Percentiles rank a stretch among this genome's conserved stretches.
These are phyloP conservation scores for Phylloscopus collybita DNA, from an alignment of 2,797 vertebrate genomes.

Conservation along the genomic window DNA sequence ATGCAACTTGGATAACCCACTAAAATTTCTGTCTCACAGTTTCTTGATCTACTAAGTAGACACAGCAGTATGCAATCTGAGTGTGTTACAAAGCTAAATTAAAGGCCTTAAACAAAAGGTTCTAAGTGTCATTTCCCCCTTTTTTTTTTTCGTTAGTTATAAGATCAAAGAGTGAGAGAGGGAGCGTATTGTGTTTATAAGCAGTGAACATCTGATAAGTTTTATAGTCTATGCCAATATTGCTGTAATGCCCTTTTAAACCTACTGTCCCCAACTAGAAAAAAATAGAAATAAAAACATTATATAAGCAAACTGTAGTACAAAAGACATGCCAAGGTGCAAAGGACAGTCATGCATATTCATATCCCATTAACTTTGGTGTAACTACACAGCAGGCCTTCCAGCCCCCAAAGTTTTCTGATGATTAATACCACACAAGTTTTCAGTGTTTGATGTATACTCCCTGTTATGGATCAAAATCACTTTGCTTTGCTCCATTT, in stretches of 20 bases:
- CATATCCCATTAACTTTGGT: not conserved
- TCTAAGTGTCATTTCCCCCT: conserved; percentile 3
- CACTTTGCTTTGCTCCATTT: not conserved
- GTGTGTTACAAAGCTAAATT: conserved; percentile 21
- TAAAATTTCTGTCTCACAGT: not conserved
- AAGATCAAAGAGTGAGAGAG: conserved; percentile 34
- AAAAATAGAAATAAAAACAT: not conserved
- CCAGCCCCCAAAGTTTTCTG: not conserved
- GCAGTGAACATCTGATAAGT: conserved; percentile 49
- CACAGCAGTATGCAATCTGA: not conserved
- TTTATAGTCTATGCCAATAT: conserved; percentile 7
- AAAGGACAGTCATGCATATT: not conserved
- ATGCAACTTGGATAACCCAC: not conserved
- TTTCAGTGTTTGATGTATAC: not conserved
- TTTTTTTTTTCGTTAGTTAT: not conserved
- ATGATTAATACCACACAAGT: not conserved
- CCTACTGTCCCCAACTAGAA: not conserved
- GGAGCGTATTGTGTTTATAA: conserved; percentile 37
- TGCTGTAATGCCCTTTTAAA: conserved; percentile 16
- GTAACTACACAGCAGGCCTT: not conserved
- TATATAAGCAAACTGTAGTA: not conserved
- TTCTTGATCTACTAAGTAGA: conserved; percentile 34
- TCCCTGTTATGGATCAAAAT: not conserved
- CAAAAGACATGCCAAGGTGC: not conserved
- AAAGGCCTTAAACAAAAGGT: conserved; percentile 31